Conservation (phyloP, 2,113 vertebrate genomes). For the Electrona antarctica region DNA sequence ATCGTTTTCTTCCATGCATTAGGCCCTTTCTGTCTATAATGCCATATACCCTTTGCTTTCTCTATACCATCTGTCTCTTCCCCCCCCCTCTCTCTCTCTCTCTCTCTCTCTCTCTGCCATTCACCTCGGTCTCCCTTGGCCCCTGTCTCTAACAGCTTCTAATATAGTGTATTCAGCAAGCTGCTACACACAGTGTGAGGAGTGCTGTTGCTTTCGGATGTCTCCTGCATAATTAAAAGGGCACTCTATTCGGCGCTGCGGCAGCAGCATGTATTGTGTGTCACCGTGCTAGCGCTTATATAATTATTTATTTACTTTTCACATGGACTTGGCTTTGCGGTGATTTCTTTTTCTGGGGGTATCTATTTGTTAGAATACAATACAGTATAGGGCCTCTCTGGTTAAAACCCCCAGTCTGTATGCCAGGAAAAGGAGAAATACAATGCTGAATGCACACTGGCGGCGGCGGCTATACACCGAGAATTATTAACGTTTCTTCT, state of each 20-base stretch:
- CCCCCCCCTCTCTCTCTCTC: slow-evolving; percentile 43
- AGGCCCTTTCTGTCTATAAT: slow-evolving; percentile 37
- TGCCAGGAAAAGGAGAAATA: neutral
- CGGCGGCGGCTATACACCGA: neutral
- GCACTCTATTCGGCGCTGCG: slow-evolving; percentile 73
- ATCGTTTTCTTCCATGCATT: slow-evolving; percentile 22
- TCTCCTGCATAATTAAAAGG: slow-evolving; percentile 85
- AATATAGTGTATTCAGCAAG: slow-evolving; percentile 73
- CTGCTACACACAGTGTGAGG: slow-evolving; percentile 76
- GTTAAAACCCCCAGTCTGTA: neutral
- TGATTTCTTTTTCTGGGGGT: slow-evolving; percentile 53
- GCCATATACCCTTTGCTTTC: slow-evolving; percentile 35
- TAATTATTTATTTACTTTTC: slow-evolving; percentile 77
- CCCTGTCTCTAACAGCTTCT: slow-evolving; percentile 65
- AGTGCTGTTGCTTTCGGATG: slow-evolving; percentile 79
- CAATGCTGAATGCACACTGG: neutral
- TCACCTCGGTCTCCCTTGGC: slow-evolving; percentile 28
- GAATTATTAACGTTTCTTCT: neutral
- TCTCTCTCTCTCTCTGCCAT: slow-evolving; percentile 33
- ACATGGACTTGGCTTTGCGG: slow-evolving; percentile 40
- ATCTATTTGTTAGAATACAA: slow-evolving; percentile 41
- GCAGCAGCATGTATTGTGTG: slow-evolving; percentile 77
- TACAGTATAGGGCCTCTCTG: neutral
- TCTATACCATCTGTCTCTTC: slow-evolving; percentile 1
- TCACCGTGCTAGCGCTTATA: slow-evolving; percentile 69